These are phyloP conservation scores for Lepidurus apus DNA, from an alignment of 1,140 invertebrate genomes.

Conservation along the genomic window DNA sequence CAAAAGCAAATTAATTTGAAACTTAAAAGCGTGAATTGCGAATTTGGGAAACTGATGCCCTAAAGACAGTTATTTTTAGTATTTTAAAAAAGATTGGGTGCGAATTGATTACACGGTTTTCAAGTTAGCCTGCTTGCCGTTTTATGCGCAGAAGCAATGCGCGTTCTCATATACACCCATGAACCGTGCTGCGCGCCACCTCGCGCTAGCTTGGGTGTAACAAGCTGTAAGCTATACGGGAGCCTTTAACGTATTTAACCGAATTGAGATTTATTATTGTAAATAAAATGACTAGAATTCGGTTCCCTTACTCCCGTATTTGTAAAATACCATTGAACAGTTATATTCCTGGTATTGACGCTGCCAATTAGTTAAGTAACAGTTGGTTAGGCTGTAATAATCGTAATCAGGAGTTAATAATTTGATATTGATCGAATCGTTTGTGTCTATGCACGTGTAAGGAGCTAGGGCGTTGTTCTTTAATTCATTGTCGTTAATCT, in stretches of 20 bases:
- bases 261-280: neutral
- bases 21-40: too few relatives aligned
- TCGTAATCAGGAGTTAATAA: neutral
- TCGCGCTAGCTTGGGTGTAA: too few relatives aligned
- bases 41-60: too few relatives aligned
- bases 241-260: neutral
- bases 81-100: too few relatives aligned
- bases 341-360: neutral
- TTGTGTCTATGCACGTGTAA: neutral
- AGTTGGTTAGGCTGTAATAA: neutral
- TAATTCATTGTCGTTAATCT: neutral
- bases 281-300: neutral
- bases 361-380: neutral
- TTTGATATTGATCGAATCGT: neutral
- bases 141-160: too few relatives aligned
- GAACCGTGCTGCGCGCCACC: too few relatives aligned
- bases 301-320: neutral
- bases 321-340: neutral
- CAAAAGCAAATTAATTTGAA: too few relatives aligned
- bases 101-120: too few relatives aligned
- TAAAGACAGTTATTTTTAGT: too few relatives aligned
- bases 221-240: neutral
- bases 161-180: too few relatives aligned
- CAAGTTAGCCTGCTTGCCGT: too few relatives aligned
- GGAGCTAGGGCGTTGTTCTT: neutral